phyloP scores from a whole-genome alignment of 1,140 invertebrate species.

The Drosophila ercepeae region DNA sequence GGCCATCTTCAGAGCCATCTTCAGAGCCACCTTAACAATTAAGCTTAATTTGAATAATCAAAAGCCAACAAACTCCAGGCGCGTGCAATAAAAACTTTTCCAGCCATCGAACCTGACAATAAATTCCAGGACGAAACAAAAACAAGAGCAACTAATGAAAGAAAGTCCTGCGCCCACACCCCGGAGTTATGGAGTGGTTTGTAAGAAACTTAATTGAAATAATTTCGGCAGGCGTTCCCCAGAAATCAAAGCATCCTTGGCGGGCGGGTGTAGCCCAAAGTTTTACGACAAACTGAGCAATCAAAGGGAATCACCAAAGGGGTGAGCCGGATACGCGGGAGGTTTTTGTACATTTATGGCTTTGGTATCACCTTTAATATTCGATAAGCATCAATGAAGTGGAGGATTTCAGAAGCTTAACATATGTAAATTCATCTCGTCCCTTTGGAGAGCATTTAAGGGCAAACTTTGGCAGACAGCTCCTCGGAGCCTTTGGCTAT shows the following conservation, averaged over 20 bases:
- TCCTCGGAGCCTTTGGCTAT: slow-evolving; percentile 58
- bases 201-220: slow-evolving; percentile 79
- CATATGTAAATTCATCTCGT: slow-evolving; percentile 30
- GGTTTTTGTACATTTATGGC: slow-evolving; percentile 1
- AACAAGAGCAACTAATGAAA: slow-evolving; percentile 74
- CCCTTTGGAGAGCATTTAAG: slow-evolving; percentile 4
- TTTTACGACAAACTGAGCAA: slow-evolving; percentile 63
- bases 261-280: slow-evolving; percentile 35
- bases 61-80: slow-evolving; percentile 62
- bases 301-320: slow-evolving; percentile 61
- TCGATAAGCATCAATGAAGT: slow-evolving; percentile 39
- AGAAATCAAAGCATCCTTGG: slow-evolving; percentile 7
- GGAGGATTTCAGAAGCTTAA: not conserved
- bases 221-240: slow-evolving; percentile 56
- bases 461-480: slow-evolving; percentile 48
- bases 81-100: slow-evolving; percentile 77
- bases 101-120: slow-evolving; percentile 75
- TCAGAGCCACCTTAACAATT: slow-evolving; percentile 70
- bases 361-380: slow-evolving; percentile 49
- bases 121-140: slow-evolving; percentile 62
- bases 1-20: not conserved
- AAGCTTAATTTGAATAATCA: slow-evolving; percentile 79
- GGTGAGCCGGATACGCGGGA: not conserved
- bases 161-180: slow-evolving; percentile 15
- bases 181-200: slow-evolving; percentile 22